Evolutionary conservation across 2,797 vertebrate species (phyloP), one percentile per base, ranked within the genome.

Genomic region (Hypotaenidia okinawae): DNA sequence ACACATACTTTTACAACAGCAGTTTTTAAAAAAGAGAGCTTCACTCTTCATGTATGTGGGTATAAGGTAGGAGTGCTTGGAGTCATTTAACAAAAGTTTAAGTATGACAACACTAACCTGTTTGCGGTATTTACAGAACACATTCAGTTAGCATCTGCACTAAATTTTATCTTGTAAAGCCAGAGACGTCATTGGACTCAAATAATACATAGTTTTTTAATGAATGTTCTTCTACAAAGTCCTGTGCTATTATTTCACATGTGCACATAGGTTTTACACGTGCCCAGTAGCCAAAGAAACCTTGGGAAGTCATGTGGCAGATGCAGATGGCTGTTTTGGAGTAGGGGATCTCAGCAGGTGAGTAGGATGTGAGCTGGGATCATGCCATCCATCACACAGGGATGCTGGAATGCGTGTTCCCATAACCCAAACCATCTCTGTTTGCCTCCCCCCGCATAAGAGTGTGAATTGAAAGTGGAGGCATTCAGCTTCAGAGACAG

Each of bases 191-290:
- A 24, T 18, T 52, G 28, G 9, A 59, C 66, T 91, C 7, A 6
- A 79, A n/a, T 54, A 41, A 73, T 55, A 41, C 4, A 4, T 49
- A n/a, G 11, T 0, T 8, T 33, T 93, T 89, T 68, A 66, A 83
- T 33, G 22, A 16, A 14, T 37, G 3, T 30, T 86, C 14, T 51
- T 74, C 62, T 79, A 62, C 86, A 13, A 84, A 63, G 33, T 84
- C 30, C 27, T 9, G 33, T 72, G 33, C 9, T 33, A 4, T 11
- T 79, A 33, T 84, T 83, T 57, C 54, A 30, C 12, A 8, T 0
- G 0, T 35, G 14, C 47, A 25, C 1, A 2, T 12, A 57, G 23
- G 39, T 45, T 89, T 84, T 80, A n/a, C 0, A 0, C 59, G 9
- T 37, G 49, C 33, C 17, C 63, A 49, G 55, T 5, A 51, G 19